A percentile compares a stretch with the other conserved stretches of the same genome.
Conservation (phyloP, 2,113 vertebrate genomes). For the Phalacrocorax brasilianus region DNA sequence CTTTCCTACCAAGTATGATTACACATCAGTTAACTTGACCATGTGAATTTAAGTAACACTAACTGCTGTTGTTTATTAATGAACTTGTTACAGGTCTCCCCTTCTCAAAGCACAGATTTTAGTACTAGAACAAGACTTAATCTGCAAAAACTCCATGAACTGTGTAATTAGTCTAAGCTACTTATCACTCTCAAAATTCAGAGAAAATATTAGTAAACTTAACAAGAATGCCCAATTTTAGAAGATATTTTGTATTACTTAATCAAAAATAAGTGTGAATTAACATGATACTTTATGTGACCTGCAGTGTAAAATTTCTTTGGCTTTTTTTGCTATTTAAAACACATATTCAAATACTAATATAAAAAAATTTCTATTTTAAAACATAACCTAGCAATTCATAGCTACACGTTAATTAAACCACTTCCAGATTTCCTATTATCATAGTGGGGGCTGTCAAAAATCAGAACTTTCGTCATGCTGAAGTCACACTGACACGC, state of each 20-base stretch:
- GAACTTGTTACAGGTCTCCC: neutral
- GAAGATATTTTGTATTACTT: neutral
- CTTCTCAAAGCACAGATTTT: neutral
- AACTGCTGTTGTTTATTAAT: neutral
- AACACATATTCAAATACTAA: neutral
- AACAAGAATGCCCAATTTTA: neutral
- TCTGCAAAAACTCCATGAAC: neutral
- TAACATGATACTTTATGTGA: neutral
- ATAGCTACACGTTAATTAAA: neutral
- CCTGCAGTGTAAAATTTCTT: neutral
- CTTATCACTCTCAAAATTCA: neutral
- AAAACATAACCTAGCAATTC: constrained; percentile 36
- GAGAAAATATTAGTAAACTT: neutral
- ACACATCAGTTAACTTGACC: neutral
- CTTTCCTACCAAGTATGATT: neutral
- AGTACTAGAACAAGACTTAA: neutral
- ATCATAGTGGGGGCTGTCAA: neutral
- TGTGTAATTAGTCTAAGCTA: neutral
- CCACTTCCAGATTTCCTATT: neutral
- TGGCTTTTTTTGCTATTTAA: constrained; percentile 35
- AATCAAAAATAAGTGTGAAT: neutral
- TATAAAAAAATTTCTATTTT: constrained; percentile 15
- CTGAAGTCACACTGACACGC: neutral
- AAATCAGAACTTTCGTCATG: neutral
- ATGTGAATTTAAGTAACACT: neutral